Conservation (phyloP, 2,888 invertebrate genomes). For the Noctua pronuba region DNA sequence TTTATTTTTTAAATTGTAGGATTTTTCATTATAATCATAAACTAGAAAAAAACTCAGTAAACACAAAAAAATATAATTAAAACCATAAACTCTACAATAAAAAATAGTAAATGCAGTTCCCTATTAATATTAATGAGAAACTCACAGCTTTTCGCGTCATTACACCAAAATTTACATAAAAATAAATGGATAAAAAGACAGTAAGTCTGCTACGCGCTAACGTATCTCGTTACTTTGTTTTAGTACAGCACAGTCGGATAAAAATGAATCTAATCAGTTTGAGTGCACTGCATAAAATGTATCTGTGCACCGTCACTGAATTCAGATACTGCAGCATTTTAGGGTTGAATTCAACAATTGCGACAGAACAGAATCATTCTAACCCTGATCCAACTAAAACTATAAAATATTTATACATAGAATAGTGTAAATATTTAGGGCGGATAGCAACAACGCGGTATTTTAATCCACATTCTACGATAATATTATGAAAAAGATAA, state of each 20-base stretch:
- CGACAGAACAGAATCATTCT: conserved; percentile 20
- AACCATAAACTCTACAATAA: conserved; percentile 6
- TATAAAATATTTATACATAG: conserved; percentile 40
- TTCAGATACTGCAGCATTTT: conserved; percentile 43
- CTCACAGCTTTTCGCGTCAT: conserved; percentile 58
- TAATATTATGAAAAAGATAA: conserved; percentile 49
- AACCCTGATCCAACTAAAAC: conserved; percentile 42
- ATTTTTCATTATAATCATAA: background rate
- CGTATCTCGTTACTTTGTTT: conserved; percentile 57
- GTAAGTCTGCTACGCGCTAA: conserved; percentile 49
- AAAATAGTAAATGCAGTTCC: conserved; percentile 43
- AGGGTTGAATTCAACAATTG: conserved; percentile 36
- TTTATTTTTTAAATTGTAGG: background rate
- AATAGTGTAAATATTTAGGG: conserved; percentile 55
- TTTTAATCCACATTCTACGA: conserved; percentile 53
- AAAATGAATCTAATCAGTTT: conserved; percentile 63
- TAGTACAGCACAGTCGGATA: conserved; percentile 42
- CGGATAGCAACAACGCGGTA: conserved; percentile 53
- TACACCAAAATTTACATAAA: conserved; percentile 55
- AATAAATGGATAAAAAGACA: conserved; percentile 52
- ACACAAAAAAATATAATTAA: conserved; percentile 39
- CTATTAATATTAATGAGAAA: conserved; percentile 56
- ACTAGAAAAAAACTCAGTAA: background rate
- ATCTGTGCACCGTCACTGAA: conserved; percentile 36
- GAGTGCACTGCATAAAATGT: conserved; percentile 55